Evolutionary conservation across 1,140 invertebrate species (phyloP).

Genomic region (Drosophila lini): DNA sequence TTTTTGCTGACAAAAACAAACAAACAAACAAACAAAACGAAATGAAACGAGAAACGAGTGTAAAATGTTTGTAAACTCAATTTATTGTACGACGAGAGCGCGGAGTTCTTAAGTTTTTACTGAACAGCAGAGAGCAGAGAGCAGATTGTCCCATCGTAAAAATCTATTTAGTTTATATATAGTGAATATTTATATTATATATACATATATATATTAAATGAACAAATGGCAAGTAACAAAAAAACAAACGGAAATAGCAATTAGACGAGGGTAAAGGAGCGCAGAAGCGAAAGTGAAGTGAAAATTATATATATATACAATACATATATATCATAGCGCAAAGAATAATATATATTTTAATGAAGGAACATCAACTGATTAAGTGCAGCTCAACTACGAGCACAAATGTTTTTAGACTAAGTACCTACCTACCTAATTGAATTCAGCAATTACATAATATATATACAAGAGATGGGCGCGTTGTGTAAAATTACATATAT

Average conservation of each 20-base stretch:
- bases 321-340: slow-evolving; percentile 63
- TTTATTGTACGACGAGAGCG: slow-evolving; percentile 64
- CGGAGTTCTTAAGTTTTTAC: slow-evolving; percentile 69
- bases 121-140: slow-evolving; percentile 53
- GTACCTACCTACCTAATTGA: slow-evolving; percentile 79
- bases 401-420: slow-evolving; percentile 76
- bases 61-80: slow-evolving; percentile 73
- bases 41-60: slow-evolving; percentile 24
- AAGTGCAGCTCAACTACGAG: slow-evolving; percentile 70
- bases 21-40: slow-evolving; percentile 14
- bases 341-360: slow-evolving; percentile 76
- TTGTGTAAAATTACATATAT: slow-evolving; percentile 45
- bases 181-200: slow-evolving; percentile 64
- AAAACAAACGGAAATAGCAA: slow-evolving; percentile 29
- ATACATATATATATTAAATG: slow-evolving; percentile 65
- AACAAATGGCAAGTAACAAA: slow-evolving; percentile 64
- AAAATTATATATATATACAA: slow-evolving; percentile 58
- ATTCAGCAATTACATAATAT: slow-evolving; percentile 63
- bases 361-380: slow-evolving; percentile 66
- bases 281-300: slow-evolving; percentile 21
- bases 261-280: slow-evolving; percentile 27
- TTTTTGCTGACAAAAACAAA: slow-evolving; percentile 71
- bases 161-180: slow-evolving; percentile 82
- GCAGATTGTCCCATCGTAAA: slow-evolving; percentile 79
- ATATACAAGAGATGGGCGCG: slow-evolving; percentile 35